Base-by-base conservation (phyloP, 2,888 invertebrate species). In the Drosophila niveifrons region DNA sequence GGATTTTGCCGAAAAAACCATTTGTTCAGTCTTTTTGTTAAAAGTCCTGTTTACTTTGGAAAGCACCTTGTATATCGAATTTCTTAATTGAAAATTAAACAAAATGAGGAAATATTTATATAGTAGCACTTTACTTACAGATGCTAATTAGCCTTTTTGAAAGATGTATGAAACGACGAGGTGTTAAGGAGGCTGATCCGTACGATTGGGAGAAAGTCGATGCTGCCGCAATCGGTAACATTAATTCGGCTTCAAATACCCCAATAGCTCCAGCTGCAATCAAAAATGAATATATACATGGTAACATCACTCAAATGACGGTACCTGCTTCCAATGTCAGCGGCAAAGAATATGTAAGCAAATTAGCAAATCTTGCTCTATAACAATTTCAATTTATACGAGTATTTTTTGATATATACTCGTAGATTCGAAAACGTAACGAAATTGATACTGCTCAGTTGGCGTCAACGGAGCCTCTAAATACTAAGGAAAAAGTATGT, bases 141-240 rank as follows among this genome's bases (percentile, higher is more conserved):
- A 97, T 98, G 96, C 93, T 99, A 83, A 95, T 96, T 53, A 95
- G 96, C 6, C 93, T 98, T 59, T 96, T 98, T 86, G 98, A 98
- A 92, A 93, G 98, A 28, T 98, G 98, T 93, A 98, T 98, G 96
- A 97, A 98, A 91, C 94, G 98, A 0, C 94, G 98, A 13, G 97
- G 97, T 23, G 97, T 99, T 9, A 95, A 96, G 80, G 96, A 98
- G 74, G 94, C 95, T 0, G 99, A 99, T 93, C 97, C 97, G 0
- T 99, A 96, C 91, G 99, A 99, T 91, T 99, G 99, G 98, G 99
- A 99, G 93, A 98, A 95, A 84, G 93, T 94, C 3, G 92, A 93
- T 92, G 72, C 84, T 41, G 76, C 89, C 18, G 80, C 86, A 31
- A 68, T 77, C 47, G 76, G 80, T 4, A 86, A 78, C 34, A 78